These are phyloP conservation scores for Mesitornis unicolor DNA, from an alignment of 2,113 vertebrate species.

Conservation along the genomic window DNA sequence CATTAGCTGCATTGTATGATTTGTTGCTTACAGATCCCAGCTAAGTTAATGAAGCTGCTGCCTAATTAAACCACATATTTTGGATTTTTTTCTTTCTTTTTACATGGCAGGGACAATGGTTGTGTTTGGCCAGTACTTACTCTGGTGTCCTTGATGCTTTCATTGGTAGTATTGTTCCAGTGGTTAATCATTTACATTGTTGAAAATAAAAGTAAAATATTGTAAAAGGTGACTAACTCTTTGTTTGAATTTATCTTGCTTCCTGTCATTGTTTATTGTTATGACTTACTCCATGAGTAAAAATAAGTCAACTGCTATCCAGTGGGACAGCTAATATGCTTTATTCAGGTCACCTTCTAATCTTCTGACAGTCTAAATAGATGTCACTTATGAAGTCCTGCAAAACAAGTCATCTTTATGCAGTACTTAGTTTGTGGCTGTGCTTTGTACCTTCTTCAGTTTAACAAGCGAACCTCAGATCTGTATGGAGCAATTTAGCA, in stretches of 20 bases:
- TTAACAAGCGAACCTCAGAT: not conserved
- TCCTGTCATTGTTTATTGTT: not conserved
- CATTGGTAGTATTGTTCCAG: not conserved
- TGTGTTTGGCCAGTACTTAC: not conserved
- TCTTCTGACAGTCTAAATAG: not conserved
- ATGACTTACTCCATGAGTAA: not conserved
- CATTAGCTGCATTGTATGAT: not conserved
- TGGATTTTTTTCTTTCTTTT: not conserved
- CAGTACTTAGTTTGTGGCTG: not conserved
- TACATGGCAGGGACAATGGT: not conserved
- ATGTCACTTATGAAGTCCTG: not conserved
- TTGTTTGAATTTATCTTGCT: not conserved
- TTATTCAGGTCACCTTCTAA: not conserved
- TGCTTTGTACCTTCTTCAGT: not conserved
- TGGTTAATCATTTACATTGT: not conserved
- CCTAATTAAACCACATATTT: not conserved
- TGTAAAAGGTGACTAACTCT: not conserved
- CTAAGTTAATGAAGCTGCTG: not conserved
- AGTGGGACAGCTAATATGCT: not conserved
- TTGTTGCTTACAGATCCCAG: not conserved
- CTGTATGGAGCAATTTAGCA: not conserved
- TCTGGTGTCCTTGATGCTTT: not conserved
- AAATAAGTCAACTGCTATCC: not conserved
- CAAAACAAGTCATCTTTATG: not conserved
- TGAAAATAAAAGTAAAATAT: not conserved